Evolutionary conservation across 92 coral and sea anemone species (phyloP).

Genomic region (Muricea muricata): DNA sequence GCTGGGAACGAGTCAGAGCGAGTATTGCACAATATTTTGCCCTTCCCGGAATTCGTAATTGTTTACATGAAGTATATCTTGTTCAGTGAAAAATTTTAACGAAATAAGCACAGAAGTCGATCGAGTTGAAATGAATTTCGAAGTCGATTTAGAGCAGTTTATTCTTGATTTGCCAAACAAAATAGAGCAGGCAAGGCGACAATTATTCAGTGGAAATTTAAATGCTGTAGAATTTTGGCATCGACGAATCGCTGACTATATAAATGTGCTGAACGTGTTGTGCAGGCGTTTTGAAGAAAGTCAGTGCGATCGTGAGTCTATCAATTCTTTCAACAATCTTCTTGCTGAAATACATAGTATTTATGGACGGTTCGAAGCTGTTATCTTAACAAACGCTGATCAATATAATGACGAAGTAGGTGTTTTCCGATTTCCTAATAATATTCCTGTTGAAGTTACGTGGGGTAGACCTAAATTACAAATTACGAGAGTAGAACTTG

Average conservation of each 20-base stretch:
- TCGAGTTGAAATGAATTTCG: slow-evolving; percentile 28
- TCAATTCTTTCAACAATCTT: background rate
- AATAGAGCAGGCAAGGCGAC: slow-evolving; percentile 10
- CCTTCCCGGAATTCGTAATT: too few relatives aligned
- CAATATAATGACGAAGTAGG: background rate
- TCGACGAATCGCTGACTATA: slow-evolving; percentile 6
- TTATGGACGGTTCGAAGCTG: background rate
- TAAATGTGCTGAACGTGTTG: slow-evolving; percentile 3
- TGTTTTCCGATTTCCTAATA: background rate
- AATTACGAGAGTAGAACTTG: slow-evolving; percentile 9
- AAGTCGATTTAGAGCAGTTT: slow-evolving; percentile 15
- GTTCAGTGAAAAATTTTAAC: too few relatives aligned
- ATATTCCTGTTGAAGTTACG: background rate
- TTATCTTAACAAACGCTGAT: background rate
- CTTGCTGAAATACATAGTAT: background rate
- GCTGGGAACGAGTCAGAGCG: too few relatives aligned
- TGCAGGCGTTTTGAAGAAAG: slow-evolving; percentile 13
- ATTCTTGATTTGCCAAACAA: background rate
- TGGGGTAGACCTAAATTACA: slow-evolving; percentile 6
- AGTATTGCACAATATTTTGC: too few relatives aligned
- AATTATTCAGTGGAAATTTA: slow-evolving; percentile 24
- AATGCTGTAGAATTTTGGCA: slow-evolving; percentile 22
- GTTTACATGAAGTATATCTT: too few relatives aligned
- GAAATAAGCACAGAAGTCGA: too few relatives aligned
- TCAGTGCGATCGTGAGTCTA: background rate